Percentiles rank a stretch among this genome's conserved stretches.
phyloP scores from a whole-genome alignment of 2,113 vertebrate genomes.

The Tetrao urogallus region DNA sequence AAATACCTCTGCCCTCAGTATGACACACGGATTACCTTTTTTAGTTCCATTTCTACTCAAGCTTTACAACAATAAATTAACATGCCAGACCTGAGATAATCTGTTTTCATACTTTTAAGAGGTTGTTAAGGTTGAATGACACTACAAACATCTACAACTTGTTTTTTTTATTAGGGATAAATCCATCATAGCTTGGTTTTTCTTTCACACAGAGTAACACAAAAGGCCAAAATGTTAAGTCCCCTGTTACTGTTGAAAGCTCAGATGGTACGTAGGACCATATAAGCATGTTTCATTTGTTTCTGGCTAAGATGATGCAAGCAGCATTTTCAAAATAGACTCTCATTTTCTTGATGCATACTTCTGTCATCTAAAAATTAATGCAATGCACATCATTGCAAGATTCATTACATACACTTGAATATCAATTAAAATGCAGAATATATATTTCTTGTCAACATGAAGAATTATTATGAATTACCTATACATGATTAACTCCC shows the following conservation, averaged over 20 bases:
- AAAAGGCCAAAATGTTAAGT: neutral
- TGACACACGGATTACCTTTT: neutral
- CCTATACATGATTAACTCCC: neutral
- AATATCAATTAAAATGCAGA: rapidly evolving
- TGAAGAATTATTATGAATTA: neutral
- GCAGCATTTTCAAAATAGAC: neutral
- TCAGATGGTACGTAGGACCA: neutral
- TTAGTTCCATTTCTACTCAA: neutral
- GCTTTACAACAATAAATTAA: neutral
- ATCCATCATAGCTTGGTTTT: neutral
- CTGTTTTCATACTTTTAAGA: neutral
- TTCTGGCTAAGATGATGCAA: neutral
- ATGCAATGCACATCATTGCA: neutral
- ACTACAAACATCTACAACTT: neutral
- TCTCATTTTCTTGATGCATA: neutral
- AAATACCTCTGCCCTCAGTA: neutral
- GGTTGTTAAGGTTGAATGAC: neutral
- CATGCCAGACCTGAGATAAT: neutral
- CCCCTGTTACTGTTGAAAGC: neutral
- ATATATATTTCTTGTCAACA: neutral
- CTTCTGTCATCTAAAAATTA: neutral
- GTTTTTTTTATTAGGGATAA: neutral
- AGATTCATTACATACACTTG: neutral
- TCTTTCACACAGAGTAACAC: neutral
- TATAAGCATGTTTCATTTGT: rapidly evolving